Percentiles rank a stretch among this genome's conserved stretches.
These are phyloP conservation scores for Petrocephalus microphthalmus DNA, from an alignment of 2,113 vertebrate genomes.

Conservation along the genomic window DNA sequence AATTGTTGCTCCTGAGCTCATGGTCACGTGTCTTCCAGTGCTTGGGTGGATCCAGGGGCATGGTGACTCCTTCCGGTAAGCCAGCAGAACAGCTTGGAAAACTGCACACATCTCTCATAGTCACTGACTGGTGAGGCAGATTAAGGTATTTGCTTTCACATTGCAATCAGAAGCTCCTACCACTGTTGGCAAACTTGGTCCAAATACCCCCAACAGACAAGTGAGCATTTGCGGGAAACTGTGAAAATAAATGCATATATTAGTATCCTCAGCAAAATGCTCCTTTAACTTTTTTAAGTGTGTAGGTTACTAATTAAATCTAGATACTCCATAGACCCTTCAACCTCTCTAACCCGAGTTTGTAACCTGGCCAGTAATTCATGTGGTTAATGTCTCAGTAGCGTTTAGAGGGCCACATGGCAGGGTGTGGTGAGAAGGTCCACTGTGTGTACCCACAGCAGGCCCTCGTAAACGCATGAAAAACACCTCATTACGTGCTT, in stretches of 20 bases:
- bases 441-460: background rate
- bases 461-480: background rate
- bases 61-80: background rate
- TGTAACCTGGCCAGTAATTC: background rate
- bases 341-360: background rate
- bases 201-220: background rate
- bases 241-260: background rate
- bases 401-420: background rate
- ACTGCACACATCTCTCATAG: background rate
- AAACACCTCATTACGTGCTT: background rate
- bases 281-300: background rate
- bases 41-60: background rate
- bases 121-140: background rate
- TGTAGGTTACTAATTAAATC: background rate
- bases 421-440: background rate
- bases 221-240: background rate
- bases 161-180: background rate
- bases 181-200: background rate
- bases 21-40: background rate
- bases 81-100: background rate
- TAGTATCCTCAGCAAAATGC: background rate
- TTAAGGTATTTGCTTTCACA: constrained; percentile 5
- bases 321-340: background rate
- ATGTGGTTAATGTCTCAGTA: background rate
- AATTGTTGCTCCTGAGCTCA: background rate